Percentiles rank a stretch among this genome's conserved stretches.
phyloP scores from a whole-genome alignment of 2,797 vertebrate genomes.

The Astyanax mexicanus region DNA sequence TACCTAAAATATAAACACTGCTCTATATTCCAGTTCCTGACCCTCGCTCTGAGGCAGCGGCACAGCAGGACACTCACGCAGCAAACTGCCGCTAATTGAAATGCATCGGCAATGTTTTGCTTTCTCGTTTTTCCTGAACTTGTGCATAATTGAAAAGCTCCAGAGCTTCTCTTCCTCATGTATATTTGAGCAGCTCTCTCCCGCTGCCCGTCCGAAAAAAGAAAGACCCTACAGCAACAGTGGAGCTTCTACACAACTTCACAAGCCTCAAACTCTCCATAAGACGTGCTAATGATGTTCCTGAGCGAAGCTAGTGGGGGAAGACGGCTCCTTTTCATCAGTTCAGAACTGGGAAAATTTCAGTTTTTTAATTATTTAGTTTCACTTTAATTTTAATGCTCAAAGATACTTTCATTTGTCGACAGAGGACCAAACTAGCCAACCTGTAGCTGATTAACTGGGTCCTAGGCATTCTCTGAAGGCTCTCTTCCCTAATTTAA shows the following conservation, averaged over 20 bases:
- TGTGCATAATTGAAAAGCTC: slow-evolving; percentile 49
- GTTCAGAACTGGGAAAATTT: not conserved
- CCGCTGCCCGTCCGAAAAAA: slow-evolving; percentile 10
- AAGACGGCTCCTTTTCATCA: not conserved
- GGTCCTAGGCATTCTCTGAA: not conserved
- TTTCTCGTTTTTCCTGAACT: slow-evolving; percentile 42
- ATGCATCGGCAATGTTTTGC: slow-evolving; percentile 47
- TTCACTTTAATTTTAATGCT: too few relatives aligned
- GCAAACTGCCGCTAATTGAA: slow-evolving; percentile 49
- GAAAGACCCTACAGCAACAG: not conserved
- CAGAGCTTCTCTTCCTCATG: slow-evolving; percentile 46
- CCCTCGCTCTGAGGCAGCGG: slow-evolving; percentile 26
- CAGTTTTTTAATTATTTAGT: not conserved
- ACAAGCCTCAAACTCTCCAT: not conserved
- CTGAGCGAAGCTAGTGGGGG: not conserved
- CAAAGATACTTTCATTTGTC: not conserved
- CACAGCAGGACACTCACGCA: slow-evolving; percentile 25
- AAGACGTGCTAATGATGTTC: not conserved
- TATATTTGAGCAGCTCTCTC: slow-evolving; percentile 50
- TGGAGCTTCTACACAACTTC: not conserved
- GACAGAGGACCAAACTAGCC: not conserved
- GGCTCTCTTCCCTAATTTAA: not conserved
- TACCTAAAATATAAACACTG: not conserved
- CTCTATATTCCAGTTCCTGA: not conserved
- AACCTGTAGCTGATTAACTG: not conserved